phyloP scores from a whole-genome alignment of 2,113 vertebrate genomes.

The Edolisoma coerulescens region DNA sequence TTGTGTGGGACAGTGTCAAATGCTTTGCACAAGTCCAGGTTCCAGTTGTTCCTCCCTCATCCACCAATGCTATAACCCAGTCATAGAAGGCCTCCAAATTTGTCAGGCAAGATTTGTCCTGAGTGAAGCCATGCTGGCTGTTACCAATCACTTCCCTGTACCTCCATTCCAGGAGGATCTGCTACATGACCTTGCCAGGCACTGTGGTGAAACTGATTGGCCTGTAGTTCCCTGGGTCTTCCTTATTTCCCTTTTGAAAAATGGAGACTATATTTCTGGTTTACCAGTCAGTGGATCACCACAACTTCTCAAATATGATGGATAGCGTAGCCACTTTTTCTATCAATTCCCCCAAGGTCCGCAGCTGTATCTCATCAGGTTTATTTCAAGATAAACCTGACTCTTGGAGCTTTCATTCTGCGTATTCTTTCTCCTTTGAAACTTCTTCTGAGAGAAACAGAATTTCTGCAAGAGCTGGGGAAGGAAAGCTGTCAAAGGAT shows the following conservation, averaged over 20 bases:
- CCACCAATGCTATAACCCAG: neutral
- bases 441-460: neutral
- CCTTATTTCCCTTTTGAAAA: neutral
- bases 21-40: neutral
- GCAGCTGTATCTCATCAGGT: neutral
- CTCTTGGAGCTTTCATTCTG: neutral
- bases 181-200: neutral
- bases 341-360: neutral
- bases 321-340: too few species aligned
- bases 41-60: neutral
- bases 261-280: neutral
- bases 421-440: neutral
- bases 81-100: neutral
- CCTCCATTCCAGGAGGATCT: neutral
- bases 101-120: neutral
- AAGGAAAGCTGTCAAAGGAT: neutral
- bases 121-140: neutral
- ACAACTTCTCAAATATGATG: neutral
- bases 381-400: neutral
- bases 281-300: neutral
- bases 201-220: neutral
- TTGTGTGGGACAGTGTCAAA: fast-evolving
- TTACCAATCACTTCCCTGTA: neutral
- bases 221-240: neutral
- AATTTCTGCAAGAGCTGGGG: neutral